phyloP scores from a whole-genome alignment of 2,888 invertebrate species.

The Lomographa bimaculata region DNA sequence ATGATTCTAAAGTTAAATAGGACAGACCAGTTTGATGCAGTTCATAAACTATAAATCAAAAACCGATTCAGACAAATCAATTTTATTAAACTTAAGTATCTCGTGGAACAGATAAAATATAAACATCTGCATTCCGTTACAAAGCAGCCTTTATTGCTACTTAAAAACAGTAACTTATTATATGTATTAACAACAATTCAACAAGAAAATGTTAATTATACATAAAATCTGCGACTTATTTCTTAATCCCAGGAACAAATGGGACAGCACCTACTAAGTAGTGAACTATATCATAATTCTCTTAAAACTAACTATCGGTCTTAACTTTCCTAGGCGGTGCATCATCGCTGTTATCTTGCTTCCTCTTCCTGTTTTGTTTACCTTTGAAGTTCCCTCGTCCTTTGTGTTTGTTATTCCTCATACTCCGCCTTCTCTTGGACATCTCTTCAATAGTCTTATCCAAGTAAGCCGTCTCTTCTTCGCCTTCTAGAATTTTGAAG shows the following conservation, averaged over 20 bases:
- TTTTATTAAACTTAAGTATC: no score
- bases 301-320: slow-evolving; percentile 49
- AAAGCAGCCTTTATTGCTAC: no score
- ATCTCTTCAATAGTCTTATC: slow-evolving; percentile 85
- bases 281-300: background rate
- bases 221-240: no score
- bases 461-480: slow-evolving; percentile 87
- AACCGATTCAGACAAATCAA: no score
- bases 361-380: slow-evolving; percentile 56
- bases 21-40: no score
- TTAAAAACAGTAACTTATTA: no score
- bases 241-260: background rate
- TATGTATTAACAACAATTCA: no score
- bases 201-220: no score
- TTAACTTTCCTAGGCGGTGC: slow-evolving; percentile 57
- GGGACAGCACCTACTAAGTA: slow-evolving; percentile 9
- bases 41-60: no score
- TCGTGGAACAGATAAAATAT: no score
- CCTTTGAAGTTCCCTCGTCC: slow-evolving; percentile 54
- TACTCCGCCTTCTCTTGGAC: slow-evolving; percentile 79
- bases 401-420: slow-evolving; percentile 58
- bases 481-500: slow-evolving; percentile 85
- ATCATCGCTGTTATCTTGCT: slow-evolving; percentile 51
- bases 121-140: no score
- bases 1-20: no score